Percentiles rank a stretch among this genome's conserved stretches.
These are phyloP conservation scores for Pholis gunnellus DNA, from an alignment of 2,113 vertebrate species.

Conservation along the genomic window DNA sequence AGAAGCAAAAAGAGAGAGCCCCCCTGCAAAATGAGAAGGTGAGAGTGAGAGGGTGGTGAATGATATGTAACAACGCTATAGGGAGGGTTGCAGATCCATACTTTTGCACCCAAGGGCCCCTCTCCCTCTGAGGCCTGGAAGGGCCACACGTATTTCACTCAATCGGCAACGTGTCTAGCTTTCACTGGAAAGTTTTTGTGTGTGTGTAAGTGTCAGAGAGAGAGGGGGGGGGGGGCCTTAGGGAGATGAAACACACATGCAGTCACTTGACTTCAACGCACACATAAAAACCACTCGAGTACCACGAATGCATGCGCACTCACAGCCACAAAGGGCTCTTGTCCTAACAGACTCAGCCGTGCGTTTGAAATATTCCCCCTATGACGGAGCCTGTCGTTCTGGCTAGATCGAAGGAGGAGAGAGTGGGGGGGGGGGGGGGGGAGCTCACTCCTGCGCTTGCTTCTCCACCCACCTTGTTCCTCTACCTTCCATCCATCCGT, in stretches of 20 bases:
- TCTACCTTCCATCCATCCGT: conserved; percentile 36
- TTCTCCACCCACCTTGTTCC: conserved; percentile 20
- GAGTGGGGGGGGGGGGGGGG: not conserved
- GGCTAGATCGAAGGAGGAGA: not conserved
- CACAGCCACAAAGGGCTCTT: conserved; percentile 39
- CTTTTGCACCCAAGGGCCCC: conserved; percentile 42
- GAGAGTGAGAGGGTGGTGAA: conserved; percentile 29
- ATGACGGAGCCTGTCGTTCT: conserved; percentile 46
- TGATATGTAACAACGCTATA: conserved; percentile 28
- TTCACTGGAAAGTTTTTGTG: conserved; percentile 19
- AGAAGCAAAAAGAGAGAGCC: conserved; percentile 22
- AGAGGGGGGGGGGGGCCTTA: not conserved
- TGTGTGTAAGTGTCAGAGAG: not conserved
- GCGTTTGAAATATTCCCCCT: conserved; percentile 51
- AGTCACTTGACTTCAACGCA: conserved; percentile 37
- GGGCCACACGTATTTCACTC: conserved; percentile 58
- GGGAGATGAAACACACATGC: conserved; percentile 37
- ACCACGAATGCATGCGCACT: conserved; percentile 35
- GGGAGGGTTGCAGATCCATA: conserved; percentile 14
- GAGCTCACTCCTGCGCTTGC: conserved; percentile 12
- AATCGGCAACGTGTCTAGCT: conserved; percentile 33
- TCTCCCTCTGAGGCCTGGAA: conserved; percentile 6
- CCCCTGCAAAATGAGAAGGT: conserved; percentile 36
- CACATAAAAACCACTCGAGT: conserved; percentile 31
- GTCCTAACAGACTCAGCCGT: conserved; percentile 62